phyloP scores from a whole-genome alignment of 2,113 vertebrate genomes.

The Sorex araneus region DNA sequence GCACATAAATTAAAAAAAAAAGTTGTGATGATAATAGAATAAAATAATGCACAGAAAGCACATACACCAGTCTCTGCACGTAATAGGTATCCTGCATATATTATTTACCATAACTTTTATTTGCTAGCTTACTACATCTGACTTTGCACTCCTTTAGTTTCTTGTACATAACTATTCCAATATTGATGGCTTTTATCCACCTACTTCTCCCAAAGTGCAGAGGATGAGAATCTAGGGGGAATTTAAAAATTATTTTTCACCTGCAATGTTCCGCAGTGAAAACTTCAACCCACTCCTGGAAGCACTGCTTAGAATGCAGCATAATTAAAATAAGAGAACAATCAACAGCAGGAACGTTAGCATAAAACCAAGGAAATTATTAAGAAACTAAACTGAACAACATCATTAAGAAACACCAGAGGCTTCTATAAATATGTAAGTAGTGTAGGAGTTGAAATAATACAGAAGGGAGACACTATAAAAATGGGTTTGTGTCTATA shows the following conservation, averaged over 20 bases:
- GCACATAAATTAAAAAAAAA: neutral
- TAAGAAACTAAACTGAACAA: constrained; percentile 78
- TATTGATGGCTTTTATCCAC: neutral
- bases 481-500: constrained; percentile 65
- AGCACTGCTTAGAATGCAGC: constrained; percentile 31
- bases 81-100: neutral
- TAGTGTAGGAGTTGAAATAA: constrained; percentile 72
- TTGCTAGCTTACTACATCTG: neutral
- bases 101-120: neutral
- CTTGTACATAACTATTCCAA: neutral
- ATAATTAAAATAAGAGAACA: constrained; percentile 78
- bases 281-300: constrained; percentile 41
- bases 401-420: constrained; percentile 77
- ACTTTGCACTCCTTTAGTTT: neutral
- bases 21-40: neutral
- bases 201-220: neutral
- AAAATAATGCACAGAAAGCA: neutral
- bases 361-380: constrained; percentile 80
- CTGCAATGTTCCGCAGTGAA: constrained; percentile 18
- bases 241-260: constrained; percentile 33
- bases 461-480: constrained; percentile 46
- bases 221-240: neutral
- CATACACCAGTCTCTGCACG: neutral
- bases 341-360: constrained; percentile 71
- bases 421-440: constrained; percentile 76